phyloP scores from a whole-genome alignment of 2,113 vertebrate genomes.

The Benitochromis conjunctus region DNA sequence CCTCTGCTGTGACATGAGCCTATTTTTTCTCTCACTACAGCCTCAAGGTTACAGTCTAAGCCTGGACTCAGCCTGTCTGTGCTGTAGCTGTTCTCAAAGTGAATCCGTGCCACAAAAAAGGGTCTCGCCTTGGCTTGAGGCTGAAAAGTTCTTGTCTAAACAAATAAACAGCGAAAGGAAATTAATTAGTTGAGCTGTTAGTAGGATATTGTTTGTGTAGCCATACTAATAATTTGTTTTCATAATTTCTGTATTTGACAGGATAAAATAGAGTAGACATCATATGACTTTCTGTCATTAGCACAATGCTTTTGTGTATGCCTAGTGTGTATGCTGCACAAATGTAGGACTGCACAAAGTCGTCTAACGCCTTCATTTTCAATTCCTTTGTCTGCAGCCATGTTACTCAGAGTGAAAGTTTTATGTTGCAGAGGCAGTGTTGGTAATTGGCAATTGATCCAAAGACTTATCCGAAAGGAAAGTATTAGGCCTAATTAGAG shows the following conservation, averaged over 20 bases:
- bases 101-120: not conserved
- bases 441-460: not conserved
- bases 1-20: not conserved
- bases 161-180: not conserved
- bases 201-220: not conserved
- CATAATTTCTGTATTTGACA: not conserved
- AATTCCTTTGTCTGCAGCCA: not conserved
- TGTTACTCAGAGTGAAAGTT: not conserved
- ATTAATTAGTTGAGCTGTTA: not conserved
- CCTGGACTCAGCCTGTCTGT: not conserved
- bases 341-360: not conserved
- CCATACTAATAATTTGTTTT: not conserved
- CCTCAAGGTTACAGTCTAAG: conserved; percentile 1
- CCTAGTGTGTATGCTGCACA: not conserved
- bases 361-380: not conserved
- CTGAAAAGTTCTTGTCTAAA: not conserved
- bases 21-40: not conserved
- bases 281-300: not conserved
- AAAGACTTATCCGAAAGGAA: not conserved
- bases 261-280: not conserved
- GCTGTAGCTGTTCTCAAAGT: not conserved
- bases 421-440: not conserved
- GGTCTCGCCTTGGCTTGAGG: not conserved
- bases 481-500: not conserved
- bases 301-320: no score